Base-by-base conservation (phyloP, 2,113 vertebrate genomes). In the Lethenteron camtschaticum region DNA sequence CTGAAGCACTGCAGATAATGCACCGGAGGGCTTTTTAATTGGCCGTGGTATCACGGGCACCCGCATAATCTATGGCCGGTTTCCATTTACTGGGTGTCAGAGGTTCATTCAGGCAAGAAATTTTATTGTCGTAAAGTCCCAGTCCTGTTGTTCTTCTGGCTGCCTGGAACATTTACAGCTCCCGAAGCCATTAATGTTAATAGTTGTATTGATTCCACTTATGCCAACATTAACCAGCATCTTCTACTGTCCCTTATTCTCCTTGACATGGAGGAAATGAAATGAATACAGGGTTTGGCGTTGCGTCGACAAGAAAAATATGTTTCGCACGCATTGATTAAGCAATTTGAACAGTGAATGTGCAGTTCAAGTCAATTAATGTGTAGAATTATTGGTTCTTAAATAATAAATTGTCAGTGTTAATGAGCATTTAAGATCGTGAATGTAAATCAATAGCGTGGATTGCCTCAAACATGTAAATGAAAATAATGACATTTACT, bases 151-250 rank as follows among this genome's bases (percentile, higher is more conserved):
- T 66, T 66, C 63, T n/a, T 24, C 63, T 66, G 63, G 8, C 59
- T 63, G 10, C 9, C n/a, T 16, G 24, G 63, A 66, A n/a, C 63
- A 66, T 66, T 66, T 66, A 66, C 63, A 66, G 8, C n/a, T 66
- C 63, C n/a, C 9, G 9, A 9, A 8, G 10, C 63, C 63, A 66
- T 66, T 8, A 66, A 66, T 66, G 63, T 66, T 16, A 66, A 66
- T 66, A 16, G 84, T 89, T 84, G 80, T 88, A 95, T 90, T 87
- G 89, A 95, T 95, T 95, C 84, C 92, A 92, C 96, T 94, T 95
- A 95, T 83, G 80, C 80, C 86, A 89, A 89, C 83, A 83, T 89
- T 95, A 95, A 89, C 86, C 88, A 88, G 87, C 87, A 89, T 24
- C 63, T 66, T 11, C 8, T 9, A 24, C 63, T 66, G 63, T 9